Evolutionary conservation across 2,888 invertebrate species (phyloP).

Genomic region (Drosophila subquinaria): DNA sequence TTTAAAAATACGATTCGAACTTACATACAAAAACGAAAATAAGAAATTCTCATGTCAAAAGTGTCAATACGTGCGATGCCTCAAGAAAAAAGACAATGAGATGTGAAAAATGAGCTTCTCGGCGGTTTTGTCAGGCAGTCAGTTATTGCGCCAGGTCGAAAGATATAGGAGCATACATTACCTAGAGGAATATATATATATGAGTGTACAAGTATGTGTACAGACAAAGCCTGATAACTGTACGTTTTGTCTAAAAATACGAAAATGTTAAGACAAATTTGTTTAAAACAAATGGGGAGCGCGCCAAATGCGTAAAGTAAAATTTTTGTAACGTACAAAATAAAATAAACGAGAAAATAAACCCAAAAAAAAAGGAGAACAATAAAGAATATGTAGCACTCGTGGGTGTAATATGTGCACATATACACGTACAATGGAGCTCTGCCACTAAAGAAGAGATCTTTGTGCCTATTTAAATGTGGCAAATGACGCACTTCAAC

Average conservation of each 20-base stretch:
- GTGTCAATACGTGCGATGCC: slow-evolving; percentile 65
- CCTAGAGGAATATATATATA: slow-evolving; percentile 33
- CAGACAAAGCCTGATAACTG: slow-evolving; percentile 59
- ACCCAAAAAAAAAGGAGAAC: slow-evolving; percentile 8
- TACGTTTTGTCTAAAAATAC: slow-evolving; percentile 72
- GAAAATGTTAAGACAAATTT: slow-evolving; percentile 59
- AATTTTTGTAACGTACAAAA: slow-evolving; percentile 24
- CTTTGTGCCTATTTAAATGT: slow-evolving; percentile 27
- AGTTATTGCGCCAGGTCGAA: slow-evolving; percentile 20
- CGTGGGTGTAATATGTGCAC: slow-evolving; percentile 28
- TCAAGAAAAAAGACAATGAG: slow-evolving; percentile 53
- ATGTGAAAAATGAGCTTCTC: slow-evolving; percentile 52
- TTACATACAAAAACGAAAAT: slow-evolving; percentile 14
- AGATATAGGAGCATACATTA: slow-evolving; percentile 41
- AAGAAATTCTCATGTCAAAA: slow-evolving; percentile 67
- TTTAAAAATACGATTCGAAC: slow-evolving; percentile 7
- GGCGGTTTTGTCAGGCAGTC: slow-evolving; percentile 50
- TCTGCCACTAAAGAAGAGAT: slow-evolving; percentile 16
- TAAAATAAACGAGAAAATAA: slow-evolving; percentile 37
- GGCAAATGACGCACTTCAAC: slow-evolving; percentile 68
- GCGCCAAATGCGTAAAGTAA: slow-evolving; percentile 46
- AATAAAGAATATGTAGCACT: slow-evolving; percentile 4
- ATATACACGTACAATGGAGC: slow-evolving; percentile 10
- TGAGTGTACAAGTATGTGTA: background rate
- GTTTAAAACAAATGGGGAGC: slow-evolving; percentile 67